These are phyloP conservation scores for Chrysolina americana DNA, from an alignment of 2,888 invertebrate species.

Conservation along the genomic window DNA sequence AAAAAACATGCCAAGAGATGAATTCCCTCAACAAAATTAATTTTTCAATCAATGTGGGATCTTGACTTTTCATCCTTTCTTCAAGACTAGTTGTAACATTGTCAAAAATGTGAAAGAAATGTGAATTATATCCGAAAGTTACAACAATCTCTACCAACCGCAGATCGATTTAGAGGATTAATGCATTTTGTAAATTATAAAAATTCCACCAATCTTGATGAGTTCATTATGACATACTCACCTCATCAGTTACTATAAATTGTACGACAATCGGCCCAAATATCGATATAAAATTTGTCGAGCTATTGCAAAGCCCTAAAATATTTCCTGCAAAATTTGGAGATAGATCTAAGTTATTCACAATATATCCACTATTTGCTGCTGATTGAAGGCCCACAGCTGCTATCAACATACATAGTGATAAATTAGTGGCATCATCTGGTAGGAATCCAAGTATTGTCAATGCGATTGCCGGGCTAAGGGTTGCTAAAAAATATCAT, in stretches of 20 bases:
- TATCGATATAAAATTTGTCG: conserved; percentile 83
- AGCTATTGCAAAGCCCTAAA: conserved; percentile 87
- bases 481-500: neutral
- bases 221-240: conserved; percentile 60
- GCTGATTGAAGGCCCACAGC: conserved; percentile 73
- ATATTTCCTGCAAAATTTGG: conserved; percentile 87
- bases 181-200: too few relatives aligned
- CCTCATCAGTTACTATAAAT: conserved; percentile 78
- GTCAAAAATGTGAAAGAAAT: too few relatives aligned
- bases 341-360: conserved; percentile 87
- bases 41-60: too few relatives aligned
- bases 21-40: too few relatives aligned
- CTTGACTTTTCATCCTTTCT: too few relatives aligned
- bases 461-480: conserved; percentile 73
- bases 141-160: too few relatives aligned
- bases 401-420: conserved; percentile 77
- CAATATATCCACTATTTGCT: conserved; percentile 76
- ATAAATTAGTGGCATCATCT: conserved; percentile 73
- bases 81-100: too few relatives aligned
- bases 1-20: too few relatives aligned
- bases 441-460: conserved; percentile 73
- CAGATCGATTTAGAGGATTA: too few relatives aligned
- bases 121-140: too few relatives aligned
- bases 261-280: conserved; percentile 83
- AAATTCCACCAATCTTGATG: too few relatives aligned